Evolutionary conservation across 2,113 vertebrate species (phyloP), one percentile per base, ranked within the genome.

Genomic region (Microtus oregoni): DNA sequence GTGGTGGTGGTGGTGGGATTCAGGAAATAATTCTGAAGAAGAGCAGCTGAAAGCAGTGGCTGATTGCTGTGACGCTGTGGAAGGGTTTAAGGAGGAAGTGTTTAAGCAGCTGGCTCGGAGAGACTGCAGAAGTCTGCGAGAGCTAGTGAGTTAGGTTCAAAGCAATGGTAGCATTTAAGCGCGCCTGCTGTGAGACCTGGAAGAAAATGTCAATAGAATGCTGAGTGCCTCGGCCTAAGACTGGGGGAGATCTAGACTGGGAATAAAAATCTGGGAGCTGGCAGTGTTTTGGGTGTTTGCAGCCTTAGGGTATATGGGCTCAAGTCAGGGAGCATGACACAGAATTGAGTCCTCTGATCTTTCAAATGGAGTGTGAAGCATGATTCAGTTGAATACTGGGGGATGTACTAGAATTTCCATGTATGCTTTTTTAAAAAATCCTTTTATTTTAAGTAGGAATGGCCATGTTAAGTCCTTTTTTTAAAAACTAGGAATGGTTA

Each of bases 91-190:
- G 79, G 68, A 75, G 3, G 19, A 81, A 63, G 28, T 32, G 6
- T 35, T 82, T 1, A 3, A 90, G 92, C 79, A 47, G 17, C 65
- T 41, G 68, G 8, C 2, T 73, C 65, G 70, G 50, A 83, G 1
- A 65, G 73, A 90, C 1, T 20, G 65, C 63, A 73, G 44, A 85
- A 65, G 15, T 28, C 1, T 82, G 89, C 72, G 89, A 24, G 82
- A 91, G 87, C 76, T 67, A 52, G 38, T 4, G 52, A 82, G 28
- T 65, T 47, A 41, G 55, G 89, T 91, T 85, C 73, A 47, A 92
- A 92, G 65, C 70, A 90, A 85, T 58, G 61, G 55, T 47, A 70
- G 89, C 32, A 38, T 94, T 83, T 83, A 75, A 90, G 83, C 79
- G 30, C 52, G 19, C n/a, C 20, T 35, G 24, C n/a, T 15, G 9